A percentile compares a stretch with the other conserved stretches of the same genome.
These are phyloP conservation scores for Drosophila neotestacea DNA, from an alignment of 2,888 invertebrate species.

Conservation along the genomic window DNA sequence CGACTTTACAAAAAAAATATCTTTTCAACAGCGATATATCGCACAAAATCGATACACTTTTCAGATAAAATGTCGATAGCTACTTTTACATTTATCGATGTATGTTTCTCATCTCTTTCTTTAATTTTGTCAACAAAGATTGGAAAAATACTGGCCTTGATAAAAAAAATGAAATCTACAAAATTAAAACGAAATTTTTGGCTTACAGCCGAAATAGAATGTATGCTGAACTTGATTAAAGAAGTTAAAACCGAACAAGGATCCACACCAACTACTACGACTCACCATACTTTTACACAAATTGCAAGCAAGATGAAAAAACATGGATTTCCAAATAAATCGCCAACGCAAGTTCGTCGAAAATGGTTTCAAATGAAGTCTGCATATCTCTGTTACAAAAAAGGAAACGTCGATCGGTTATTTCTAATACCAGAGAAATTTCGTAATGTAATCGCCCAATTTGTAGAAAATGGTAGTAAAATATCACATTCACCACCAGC, in stretches of 20 bases:
- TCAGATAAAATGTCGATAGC: not conserved
- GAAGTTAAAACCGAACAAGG: slow-evolving; percentile 73
- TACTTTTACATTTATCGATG: not conserved
- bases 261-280: slow-evolving; percentile 67
- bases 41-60: not conserved
- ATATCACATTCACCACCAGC: slow-evolving; percentile 18
- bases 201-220: slow-evolving; percentile 80
- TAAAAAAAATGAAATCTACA: slow-evolving; percentile 66
- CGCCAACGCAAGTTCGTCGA: slow-evolving; percentile 79
- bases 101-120: not conserved
- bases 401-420: slow-evolving; percentile 79
- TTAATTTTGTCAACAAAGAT: slow-evolving; percentile 10
- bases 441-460: slow-evolving; percentile 75
- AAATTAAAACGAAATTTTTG: slow-evolving; percentile 81
- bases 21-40: not conserved
- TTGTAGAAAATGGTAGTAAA: slow-evolving; percentile 78
- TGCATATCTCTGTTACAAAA: slow-evolving; percentile 80
- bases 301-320: slow-evolving; percentile 81
- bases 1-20: no score
- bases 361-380: slow-evolving; percentile 84
- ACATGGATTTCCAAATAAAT: slow-evolving; percentile 79
- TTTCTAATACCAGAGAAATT: slow-evolving; percentile 80
- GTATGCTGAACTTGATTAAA: slow-evolving; percentile 78
- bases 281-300: slow-evolving; percentile 78
- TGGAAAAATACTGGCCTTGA: not conserved